These are phyloP conservation scores for Globodera ellingtonae DNA, from an alignment of 1,140 invertebrate genomes.

Conservation along the genomic window DNA sequence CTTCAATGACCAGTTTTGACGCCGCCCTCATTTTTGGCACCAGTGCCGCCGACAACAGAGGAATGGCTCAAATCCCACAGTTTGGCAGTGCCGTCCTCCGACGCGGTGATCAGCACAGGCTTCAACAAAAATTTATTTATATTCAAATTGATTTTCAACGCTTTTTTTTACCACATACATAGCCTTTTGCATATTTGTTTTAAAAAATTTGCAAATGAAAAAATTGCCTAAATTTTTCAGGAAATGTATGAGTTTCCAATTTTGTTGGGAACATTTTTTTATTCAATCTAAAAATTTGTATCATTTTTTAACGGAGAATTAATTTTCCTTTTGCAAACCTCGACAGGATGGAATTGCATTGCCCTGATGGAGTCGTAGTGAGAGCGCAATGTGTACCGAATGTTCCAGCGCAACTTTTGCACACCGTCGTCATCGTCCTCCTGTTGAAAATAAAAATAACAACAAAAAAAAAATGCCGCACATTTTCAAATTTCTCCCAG, in stretches of 20 bases:
- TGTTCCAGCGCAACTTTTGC: conserved; percentile 52
- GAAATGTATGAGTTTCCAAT: no score
- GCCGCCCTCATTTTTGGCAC: conserved; percentile 25
- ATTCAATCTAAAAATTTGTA: not conserved
- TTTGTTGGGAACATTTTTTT: not conserved
- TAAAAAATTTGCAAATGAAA: no score
- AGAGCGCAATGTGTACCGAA: conserved; percentile 58
- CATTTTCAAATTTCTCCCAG: no score
- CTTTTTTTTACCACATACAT: no score
- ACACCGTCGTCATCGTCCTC: conserved; percentile 50
- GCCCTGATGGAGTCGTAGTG: conserved; percentile 85
- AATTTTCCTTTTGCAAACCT: conserved; percentile 65
- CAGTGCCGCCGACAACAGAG: not conserved
- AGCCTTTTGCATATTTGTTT: no score
- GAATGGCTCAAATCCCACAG: conserved; percentile 86
- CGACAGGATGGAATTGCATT: conserved; percentile 93
- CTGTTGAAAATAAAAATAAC: not conserved
- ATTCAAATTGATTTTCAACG: no score
- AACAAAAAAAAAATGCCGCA: not conserved
- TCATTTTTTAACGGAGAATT: not conserved
- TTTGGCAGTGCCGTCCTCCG: conserved; percentile 97
- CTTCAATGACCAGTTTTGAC: not conserved
- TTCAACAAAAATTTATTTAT: not conserved
- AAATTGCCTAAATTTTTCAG: no score
- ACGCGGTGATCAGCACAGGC: conserved; percentile 92